Conservation (phyloP, 2,888 invertebrate genomes). For the Portevinia maculata region DNA sequence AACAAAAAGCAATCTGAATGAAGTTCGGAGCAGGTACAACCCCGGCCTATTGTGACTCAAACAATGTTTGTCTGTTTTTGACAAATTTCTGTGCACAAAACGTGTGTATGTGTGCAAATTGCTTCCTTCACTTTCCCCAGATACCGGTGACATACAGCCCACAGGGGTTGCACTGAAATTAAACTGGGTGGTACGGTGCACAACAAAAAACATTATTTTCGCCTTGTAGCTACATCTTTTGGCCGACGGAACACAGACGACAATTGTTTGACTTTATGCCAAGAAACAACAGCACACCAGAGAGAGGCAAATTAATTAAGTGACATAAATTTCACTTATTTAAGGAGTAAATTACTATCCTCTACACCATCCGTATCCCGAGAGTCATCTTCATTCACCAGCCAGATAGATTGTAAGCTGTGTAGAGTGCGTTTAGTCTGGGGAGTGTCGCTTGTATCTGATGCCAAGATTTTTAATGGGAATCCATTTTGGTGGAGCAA, state of each 20-base stretch:
- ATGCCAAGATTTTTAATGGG: constrained; percentile 57
- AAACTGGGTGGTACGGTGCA: constrained; percentile 14
- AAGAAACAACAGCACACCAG: constrained; percentile 18
- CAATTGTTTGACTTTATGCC: constrained; percentile 62
- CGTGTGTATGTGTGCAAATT: constrained; percentile 34
- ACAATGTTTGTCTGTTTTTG: constrained; percentile 41
- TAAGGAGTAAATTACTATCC: constrained; percentile 72
- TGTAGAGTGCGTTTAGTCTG: constrained; percentile 4
- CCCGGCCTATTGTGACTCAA: constrained; percentile 40
- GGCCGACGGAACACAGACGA: constrained; percentile 28
- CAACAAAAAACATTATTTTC: constrained; percentile 27
- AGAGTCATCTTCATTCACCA: constrained; percentile 6
- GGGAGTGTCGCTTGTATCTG: constrained; percentile 7
- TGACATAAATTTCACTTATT: constrained; percentile 74
- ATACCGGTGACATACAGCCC: constrained; percentile 2
- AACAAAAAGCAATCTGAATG: constrained; percentile 43
- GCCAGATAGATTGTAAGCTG: constrained; percentile 1
- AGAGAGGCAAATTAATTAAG: constrained; percentile 72
- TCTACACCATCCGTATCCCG: constrained; percentile 56
- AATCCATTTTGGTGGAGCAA: constrained; percentile 29
- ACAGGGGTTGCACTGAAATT: constrained; percentile 34
- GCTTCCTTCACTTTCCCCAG: constrained; percentile 39
- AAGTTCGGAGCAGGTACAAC: constrained; percentile 10
- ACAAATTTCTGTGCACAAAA: constrained; percentile 30
- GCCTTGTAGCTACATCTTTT: constrained; percentile 32